Base-by-base conservation (phyloP, 2,888 invertebrate genomes). In the Ashinkailepas kermadecensis region DNA sequence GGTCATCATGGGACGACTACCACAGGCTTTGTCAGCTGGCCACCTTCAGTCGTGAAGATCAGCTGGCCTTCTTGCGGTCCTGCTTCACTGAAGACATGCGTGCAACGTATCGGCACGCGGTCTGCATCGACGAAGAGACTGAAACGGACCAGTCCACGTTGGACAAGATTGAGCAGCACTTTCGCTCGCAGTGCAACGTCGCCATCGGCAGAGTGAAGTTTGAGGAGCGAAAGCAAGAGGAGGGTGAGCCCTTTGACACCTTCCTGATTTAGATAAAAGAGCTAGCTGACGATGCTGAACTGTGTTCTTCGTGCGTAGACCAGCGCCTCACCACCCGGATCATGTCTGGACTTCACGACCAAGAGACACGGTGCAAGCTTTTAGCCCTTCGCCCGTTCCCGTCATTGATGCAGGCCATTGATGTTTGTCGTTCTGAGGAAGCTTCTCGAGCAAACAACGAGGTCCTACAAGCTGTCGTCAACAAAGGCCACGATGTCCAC, bases 251-350 rank as follows among this genome's bases (percentile, higher is more conserved):
- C 21, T 21, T 64, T 21, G 21, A 64, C n/a, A n/a, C 64, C n/a
- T 64, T 64, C n/a, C 21, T 64, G 64, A 4, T 64, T 7, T 64
- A 3, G 18, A 18, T 9, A 0, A n/a, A 58, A 58, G n/a, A 64
- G n/a, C n/a, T 64, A 64, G 64, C 64, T 64, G 64, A 21, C 21
- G 64, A 64, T 64, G 64, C 64, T 64, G 64, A 64, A 64, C 64
- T 64, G n/a, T 64, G 64, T n/a, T n/a, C 64, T n/a, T 21, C 18
- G 6, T 18, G 58, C 23, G n/a, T 25, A 12, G 23, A 62, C 23
- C 13, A 23, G 56, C 58, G 59, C 25, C 23, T 23, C 39, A 81
- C 57, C 56, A 78, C 25, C 74, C 58, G 23, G 62, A 62, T 80
- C 54, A 80, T 39, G 39, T 39, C 39, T 39, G 39, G 39, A 39